Evolutionary conservation across 2,888 invertebrate genomes (phyloP).

Genomic region (Carcina quercana): DNA sequence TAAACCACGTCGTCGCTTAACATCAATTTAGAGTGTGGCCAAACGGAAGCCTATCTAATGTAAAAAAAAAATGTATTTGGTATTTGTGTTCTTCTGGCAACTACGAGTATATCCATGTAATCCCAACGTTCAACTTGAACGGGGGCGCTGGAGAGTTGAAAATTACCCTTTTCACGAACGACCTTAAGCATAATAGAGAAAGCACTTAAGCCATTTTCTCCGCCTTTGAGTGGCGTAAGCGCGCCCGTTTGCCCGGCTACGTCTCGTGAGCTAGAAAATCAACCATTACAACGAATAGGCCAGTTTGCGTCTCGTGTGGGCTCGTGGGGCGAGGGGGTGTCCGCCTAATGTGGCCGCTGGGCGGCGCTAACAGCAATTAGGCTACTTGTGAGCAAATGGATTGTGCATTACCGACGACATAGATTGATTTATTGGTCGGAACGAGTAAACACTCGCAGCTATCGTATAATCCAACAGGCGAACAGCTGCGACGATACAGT

Average conservation of each 20-base stretch:
- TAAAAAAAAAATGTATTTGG: background rate
- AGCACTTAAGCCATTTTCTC: constrained; percentile 75
- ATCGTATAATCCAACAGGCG: constrained; percentile 35
- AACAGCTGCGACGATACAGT: constrained; percentile 48
- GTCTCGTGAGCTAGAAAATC: constrained; percentile 72
- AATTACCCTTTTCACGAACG: constrained; percentile 74
- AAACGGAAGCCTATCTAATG: no score
- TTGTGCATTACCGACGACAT: constrained; percentile 67
- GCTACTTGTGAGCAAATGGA: constrained; percentile 67
- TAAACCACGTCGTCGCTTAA: no score
- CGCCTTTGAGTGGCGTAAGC: constrained; percentile 74
- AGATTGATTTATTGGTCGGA: constrained; percentile 65
- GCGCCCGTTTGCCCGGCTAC: constrained; percentile 64
- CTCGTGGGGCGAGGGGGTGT: constrained; percentile 37
- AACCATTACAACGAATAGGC: constrained; percentile 63
- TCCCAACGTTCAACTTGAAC: constrained; percentile 33
- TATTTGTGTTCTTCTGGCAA: background rate
- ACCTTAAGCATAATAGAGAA: constrained; percentile 74
- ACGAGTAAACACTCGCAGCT: constrained; percentile 17
- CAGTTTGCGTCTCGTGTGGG: constrained; percentile 41
- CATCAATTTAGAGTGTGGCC: no score
- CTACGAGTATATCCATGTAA: constrained; percentile 38
- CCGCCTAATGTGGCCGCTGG: constrained; percentile 66
- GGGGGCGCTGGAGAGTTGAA: constrained; percentile 67
- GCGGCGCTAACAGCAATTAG: constrained; percentile 71